Evolutionary conservation across 2,888 invertebrate species (phyloP).

Genomic region (Campaea margaritaria): DNA sequence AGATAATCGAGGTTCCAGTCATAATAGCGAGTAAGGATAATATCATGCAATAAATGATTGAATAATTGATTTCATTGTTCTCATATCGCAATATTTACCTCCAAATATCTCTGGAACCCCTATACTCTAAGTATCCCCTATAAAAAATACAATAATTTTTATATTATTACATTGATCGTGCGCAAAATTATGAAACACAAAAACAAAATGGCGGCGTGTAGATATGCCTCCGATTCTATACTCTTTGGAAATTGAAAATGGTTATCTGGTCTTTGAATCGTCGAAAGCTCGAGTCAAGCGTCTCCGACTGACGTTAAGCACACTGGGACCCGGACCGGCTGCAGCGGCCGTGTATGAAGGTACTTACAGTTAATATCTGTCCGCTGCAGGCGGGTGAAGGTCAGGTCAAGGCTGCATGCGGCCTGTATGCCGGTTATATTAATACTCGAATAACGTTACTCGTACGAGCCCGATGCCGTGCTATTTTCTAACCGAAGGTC

Average conservation of each 20-base stretch:
- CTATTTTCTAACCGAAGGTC: slow-evolving; percentile 56
- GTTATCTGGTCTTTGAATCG: neutral
- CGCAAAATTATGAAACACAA: no score
- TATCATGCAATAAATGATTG: no score
- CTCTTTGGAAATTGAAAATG: neutral
- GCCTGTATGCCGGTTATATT: slow-evolving; percentile 44
- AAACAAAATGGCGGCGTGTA: no score
- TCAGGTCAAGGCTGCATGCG: slow-evolving; percentile 73
- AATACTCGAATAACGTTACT: slow-evolving; percentile 42
- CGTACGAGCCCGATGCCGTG: slow-evolving; percentile 47
- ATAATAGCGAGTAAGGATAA: no score
- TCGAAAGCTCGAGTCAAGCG: slow-evolving; percentile 34
- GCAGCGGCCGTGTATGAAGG: slow-evolving; percentile 31
- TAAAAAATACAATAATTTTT: no score
- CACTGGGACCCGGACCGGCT: slow-evolving; percentile 10
- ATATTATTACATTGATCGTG: no score
- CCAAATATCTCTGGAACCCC: no score
- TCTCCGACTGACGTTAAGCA: slow-evolving; percentile 21
- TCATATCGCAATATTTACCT: no score
- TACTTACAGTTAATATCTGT: slow-evolving; percentile 41
- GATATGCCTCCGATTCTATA: neutral
- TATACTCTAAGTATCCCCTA: no score
- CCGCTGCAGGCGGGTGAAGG: slow-evolving; percentile 56
- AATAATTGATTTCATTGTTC: no score
- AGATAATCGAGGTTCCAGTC: no score